phyloP scores from a whole-genome alignment of 1,140 invertebrate genomes.

The Calephelis virginiensis region DNA sequence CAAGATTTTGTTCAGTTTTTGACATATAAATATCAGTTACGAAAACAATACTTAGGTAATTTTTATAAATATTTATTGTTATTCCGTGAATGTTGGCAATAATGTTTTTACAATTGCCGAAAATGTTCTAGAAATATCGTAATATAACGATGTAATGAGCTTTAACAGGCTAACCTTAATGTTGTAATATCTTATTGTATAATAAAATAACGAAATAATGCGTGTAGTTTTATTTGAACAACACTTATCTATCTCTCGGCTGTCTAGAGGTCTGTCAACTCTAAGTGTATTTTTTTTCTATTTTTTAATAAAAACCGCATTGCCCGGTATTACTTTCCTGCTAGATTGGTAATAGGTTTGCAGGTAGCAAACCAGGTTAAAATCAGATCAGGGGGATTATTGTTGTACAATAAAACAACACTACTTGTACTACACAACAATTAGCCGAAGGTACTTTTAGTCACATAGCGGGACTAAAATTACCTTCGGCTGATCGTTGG shows the following conservation, averaged over 20 bases:
- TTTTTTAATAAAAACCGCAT: too few relatives aligned
- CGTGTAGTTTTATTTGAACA: not conserved
- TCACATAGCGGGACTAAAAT: too few relatives aligned
- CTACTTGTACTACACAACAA: too few relatives aligned
- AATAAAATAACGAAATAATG: slow-evolving; percentile 24
- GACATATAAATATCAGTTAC: not conserved
- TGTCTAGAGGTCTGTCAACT: too few relatives aligned
- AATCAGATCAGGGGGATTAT: too few relatives aligned
- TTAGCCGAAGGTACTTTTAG: too few relatives aligned
- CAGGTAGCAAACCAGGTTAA: too few relatives aligned
- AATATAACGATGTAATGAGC: slow-evolving; percentile 30
- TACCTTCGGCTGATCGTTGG: too few relatives aligned
- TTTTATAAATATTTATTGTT: not conserved
- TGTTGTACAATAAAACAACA: too few relatives aligned
- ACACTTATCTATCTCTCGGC: not conserved
- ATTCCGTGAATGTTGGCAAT: not conserved
- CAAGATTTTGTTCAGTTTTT: not conserved
- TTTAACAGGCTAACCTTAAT: slow-evolving; percentile 29
- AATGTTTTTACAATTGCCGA: slow-evolving; percentile 5
- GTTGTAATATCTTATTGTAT: slow-evolving; percentile 33
- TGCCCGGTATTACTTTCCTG: too few relatives aligned
- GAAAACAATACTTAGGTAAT: slow-evolving; percentile 4
- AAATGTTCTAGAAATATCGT: not conserved
- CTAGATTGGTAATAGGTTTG: too few relatives aligned
- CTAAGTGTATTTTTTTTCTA: too few relatives aligned